These are phyloP conservation scores for Acanthurus leucopareius DNA, from an alignment of 2,797 vertebrate species.

Conservation along the genomic window DNA sequence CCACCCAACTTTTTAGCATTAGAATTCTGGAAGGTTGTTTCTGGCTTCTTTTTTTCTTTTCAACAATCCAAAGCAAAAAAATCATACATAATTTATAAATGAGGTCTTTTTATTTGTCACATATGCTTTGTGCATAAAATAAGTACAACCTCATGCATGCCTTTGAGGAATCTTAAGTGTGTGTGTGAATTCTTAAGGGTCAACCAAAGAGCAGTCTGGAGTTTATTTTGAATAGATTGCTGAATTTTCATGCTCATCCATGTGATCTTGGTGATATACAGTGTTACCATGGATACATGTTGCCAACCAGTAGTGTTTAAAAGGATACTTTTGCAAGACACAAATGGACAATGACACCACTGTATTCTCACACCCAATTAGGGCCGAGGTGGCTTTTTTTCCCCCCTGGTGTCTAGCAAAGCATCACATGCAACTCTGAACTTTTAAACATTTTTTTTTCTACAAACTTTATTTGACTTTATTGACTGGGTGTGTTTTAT, in stretches of 20 bases:
- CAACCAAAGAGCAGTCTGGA: not conserved
- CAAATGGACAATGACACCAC: too few relatives aligned
- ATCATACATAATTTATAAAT: not conserved
- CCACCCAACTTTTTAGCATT: not conserved
- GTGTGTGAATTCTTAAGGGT: too few relatives aligned
- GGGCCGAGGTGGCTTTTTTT: too few relatives aligned
- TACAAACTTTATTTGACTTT: too few relatives aligned
- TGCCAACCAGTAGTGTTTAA: not conserved
- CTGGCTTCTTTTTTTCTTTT: not conserved
- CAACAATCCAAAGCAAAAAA: not conserved
- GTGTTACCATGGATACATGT: not conserved
- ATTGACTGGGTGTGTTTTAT: not conserved
- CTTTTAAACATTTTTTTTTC: too few relatives aligned
- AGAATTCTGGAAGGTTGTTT: not conserved
- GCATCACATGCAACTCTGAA: too few relatives aligned
- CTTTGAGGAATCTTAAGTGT: not conserved
- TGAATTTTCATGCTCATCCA: not conserved
- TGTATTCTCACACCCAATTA: too few relatives aligned
- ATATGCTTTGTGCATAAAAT: not conserved
- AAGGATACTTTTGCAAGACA: too few relatives aligned
- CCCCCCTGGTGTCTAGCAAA: too few relatives aligned
- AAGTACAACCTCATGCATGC: not conserved
- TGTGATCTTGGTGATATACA: not conserved
- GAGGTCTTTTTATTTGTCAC: not conserved
- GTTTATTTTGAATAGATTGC: not conserved